Conservation (phyloP, 2,888 invertebrate species). For the Callyntrura sp. region DNA sequence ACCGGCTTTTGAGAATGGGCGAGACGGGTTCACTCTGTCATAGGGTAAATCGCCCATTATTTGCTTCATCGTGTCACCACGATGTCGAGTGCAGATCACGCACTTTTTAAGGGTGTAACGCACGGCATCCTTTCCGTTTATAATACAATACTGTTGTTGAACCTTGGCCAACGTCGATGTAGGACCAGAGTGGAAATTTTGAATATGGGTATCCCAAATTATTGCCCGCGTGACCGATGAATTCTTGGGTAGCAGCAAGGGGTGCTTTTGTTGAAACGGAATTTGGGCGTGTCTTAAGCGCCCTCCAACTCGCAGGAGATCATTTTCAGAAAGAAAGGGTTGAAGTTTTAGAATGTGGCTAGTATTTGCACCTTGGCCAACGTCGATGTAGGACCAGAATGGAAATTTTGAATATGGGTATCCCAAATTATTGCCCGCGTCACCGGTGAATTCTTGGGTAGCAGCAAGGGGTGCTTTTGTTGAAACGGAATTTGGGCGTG, state of each 20-base stretch:
- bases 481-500: constrained; percentile 58
- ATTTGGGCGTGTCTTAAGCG: constrained; percentile 67
- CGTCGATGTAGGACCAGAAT: constrained; percentile 65
- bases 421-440: constrained; percentile 47
- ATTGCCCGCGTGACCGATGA: neutral
- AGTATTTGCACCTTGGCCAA: constrained; percentile 28
- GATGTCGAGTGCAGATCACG: neutral
- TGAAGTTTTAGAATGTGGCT: too few species aligned
- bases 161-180: constrained; percentile 24
- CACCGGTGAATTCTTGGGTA: constrained; percentile 43
- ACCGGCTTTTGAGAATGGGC: neutral
- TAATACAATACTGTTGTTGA: constrained; percentile 69
- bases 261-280: constrained; percentile 69
- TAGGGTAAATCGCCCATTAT: neutral
- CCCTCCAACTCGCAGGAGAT: constrained; percentile 79
- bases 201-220: constrained; percentile 67
- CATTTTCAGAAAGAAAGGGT: constrained; percentile 71
- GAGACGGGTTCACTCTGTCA: neutral
- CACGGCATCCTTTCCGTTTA: constrained; percentile 23
- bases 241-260: constrained; percentile 73
- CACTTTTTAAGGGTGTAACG: neutral
- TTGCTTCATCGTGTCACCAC: neutral
- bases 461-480: constrained; percentile 76
- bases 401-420: constrained; percentile 71
- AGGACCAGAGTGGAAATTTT: constrained; percentile 73